These are phyloP conservation scores for Ptychadena robeensis DNA, from an alignment of 2,797 vertebrate genomes.

Conservation along the genomic window DNA sequence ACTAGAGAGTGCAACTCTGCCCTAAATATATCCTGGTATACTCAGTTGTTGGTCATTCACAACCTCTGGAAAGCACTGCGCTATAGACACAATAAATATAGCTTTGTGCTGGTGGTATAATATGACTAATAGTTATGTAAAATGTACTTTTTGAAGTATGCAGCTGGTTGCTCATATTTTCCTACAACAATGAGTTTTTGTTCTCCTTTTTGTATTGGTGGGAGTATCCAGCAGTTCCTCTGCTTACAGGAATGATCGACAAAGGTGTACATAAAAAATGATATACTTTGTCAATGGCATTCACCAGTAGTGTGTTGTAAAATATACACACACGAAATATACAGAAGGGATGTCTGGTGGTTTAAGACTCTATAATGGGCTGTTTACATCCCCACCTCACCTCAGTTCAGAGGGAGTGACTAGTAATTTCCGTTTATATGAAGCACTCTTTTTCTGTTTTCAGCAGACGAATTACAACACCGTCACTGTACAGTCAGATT, in stretches of 20 bases:
- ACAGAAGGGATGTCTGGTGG: not conserved
- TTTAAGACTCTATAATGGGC: not conserved
- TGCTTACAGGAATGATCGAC: not conserved
- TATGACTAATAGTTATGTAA: too few relatives aligned
- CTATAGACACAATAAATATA: too few relatives aligned
- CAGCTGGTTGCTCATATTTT: too few relatives aligned
- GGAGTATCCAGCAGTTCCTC: not conserved
- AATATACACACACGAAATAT: too few relatives aligned
- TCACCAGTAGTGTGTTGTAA: not conserved
- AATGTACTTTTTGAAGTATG: too few relatives aligned
- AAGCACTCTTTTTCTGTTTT: not conserved
- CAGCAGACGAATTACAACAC: not conserved
- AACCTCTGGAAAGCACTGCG: too few relatives aligned
- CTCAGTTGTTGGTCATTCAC: too few relatives aligned
- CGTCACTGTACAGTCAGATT: not conserved
- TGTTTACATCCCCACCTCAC: not conserved
- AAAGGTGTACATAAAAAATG: not conserved
- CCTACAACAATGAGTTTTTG: not conserved
- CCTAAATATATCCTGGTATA: too few relatives aligned
- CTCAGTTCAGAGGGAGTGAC: not conserved
- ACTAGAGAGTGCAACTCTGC: too few relatives aligned
- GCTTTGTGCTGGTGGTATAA: too few relatives aligned
- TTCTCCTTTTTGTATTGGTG: not conserved
- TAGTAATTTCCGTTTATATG: not conserved
- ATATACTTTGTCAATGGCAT: not conserved